Evolutionary conservation across 2,797 vertebrate genomes (phyloP), one percentile per base, ranked within the genome.

Genomic region (Girardinus metallicus): DNA sequence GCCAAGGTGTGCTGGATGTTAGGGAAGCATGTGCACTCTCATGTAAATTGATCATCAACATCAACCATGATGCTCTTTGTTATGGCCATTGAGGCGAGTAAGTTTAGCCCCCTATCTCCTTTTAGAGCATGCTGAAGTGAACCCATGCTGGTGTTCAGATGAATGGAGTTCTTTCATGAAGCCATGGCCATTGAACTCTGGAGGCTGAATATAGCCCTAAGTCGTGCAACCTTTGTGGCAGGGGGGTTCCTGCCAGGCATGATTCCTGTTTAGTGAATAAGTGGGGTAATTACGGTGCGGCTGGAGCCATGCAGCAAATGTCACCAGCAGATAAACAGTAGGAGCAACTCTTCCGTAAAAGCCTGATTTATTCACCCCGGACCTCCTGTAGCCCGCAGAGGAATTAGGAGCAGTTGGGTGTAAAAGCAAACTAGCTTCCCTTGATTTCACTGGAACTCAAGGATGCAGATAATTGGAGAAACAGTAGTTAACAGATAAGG

Each of bases 201-300:
- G 87, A 94, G 89, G 92, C 96, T 96, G 96, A 97, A 96, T 96
- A 96, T 97, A 96, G 97, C 97, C 96, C 96, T 96, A 97, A 97
- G 96, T 97, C 95, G 95, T 95, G 96, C 96, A 97, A 97, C 96
- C 94, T 95, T 96, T 97, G 96, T 97, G 94, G 95, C 94, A 95
- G 93, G 95, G 66, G 96, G 95, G 95, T 96, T 98, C 96, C 97
- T 96, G 96, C 96, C 96, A 97, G 96, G 96, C 96, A 91, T 95
- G 95, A 96, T 97, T 97, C 96, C 90, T 97, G 96, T 98, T 97
- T 98, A 96, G 97, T 98, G 97, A 98, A 97, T 97, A 98, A 97
- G 97, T 97, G 96, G 97, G 96, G 96, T 97, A 97, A 98, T 99
- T 98, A 98, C 96, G 95, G 95, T 95, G 96, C 96, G 96, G 96